Evolutionary conservation across 53 echinoderm and acorn worm genomes (phyloP).

Genomic region (Astropecten irregularis): DNA sequence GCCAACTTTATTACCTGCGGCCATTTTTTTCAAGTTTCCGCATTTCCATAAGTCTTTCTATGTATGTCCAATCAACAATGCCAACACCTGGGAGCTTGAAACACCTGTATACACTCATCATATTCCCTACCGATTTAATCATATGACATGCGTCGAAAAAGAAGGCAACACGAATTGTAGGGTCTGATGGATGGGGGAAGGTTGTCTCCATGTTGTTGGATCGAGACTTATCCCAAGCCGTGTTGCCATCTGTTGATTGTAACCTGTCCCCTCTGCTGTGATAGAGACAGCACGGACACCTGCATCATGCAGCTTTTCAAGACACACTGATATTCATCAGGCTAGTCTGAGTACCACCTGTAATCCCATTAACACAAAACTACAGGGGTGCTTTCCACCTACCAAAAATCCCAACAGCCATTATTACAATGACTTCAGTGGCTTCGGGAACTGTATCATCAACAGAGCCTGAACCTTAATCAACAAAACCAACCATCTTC

Average conservation of each 20-base stretch:
- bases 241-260: constrained; percentile 26
- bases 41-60: constrained; percentile 44
- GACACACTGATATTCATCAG: constrained; percentile 10
- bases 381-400: constrained; percentile 10
- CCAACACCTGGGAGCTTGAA: constrained; percentile 46
- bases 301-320: constrained; percentile 21
- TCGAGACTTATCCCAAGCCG: constrained; percentile 12
- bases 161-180: constrained; percentile 57
- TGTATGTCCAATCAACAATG: constrained; percentile 55
- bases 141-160: constrained; percentile 71
- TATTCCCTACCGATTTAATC: constrained; percentile 46
- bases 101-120: constrained; percentile 45
- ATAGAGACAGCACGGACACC: constrained; percentile 23
- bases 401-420: constrained; percentile 34
- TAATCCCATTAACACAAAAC: constrained; percentile 50
- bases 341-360: constrained; percentile 42
- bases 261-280: constrained; percentile 13
- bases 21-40: constrained; percentile 54
- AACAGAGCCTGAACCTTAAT: neutral
- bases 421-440: constrained; percentile 20
- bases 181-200: constrained; percentile 49
- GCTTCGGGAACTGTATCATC: constrained; percentile 12
- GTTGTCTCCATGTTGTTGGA: constrained; percentile 30
- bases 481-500: constrained; percentile 19
- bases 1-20: constrained; percentile 56